Evolutionary conservation across 2,113 vertebrate genomes (phyloP), one percentile per base, ranked within the genome.

Genomic region (Gadus chalcogrammus): DNA sequence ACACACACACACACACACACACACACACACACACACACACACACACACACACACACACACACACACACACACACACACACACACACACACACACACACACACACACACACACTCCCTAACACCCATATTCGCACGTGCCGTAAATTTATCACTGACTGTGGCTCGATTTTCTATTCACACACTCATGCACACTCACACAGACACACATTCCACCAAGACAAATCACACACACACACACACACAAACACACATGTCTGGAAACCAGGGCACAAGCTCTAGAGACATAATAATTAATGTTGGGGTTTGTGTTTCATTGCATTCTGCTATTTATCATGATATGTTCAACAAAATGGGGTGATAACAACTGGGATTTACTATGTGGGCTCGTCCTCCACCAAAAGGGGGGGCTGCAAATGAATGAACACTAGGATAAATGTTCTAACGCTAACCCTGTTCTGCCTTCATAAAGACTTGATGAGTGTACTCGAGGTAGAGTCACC

Each of bases 141-240:
- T 88, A 88, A 85, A 89, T 88, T 70, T 77, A 88, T 88, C 84
- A 86, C 82, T 73, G 84, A 79, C 75, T 72, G 69, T 80, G 73
- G 75, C 66, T 9, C 80, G 42, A 12, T 28, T 76, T 55, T 71
- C 69, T 79, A 79, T 73, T 69, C 75, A 17, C 20, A 53, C n/a
- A 24, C 24, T 55, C 73, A 72, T 59, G 82, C 18, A 35, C 61
- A 67, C 28, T 67, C 35, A 67, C 28, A 69, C 35, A 5, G 0
- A 38, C 13, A 64, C 28, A 42, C 13, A n/a, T 35, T 35, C 31
- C 35, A 16, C 42, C 42, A 48, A 48, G 42, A 48, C 42, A 48
- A 48, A 52, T 20, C 22, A 60, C 27, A 15, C 27, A 59, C 12
- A 35, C 28, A 55, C 15, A 83, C 16, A 28, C 60, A 66, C 28